Evolutionary conservation across 2,888 invertebrate species (phyloP), one percentile per base, ranked within the genome.

Genomic region (Coleophora deauratella): DNA sequence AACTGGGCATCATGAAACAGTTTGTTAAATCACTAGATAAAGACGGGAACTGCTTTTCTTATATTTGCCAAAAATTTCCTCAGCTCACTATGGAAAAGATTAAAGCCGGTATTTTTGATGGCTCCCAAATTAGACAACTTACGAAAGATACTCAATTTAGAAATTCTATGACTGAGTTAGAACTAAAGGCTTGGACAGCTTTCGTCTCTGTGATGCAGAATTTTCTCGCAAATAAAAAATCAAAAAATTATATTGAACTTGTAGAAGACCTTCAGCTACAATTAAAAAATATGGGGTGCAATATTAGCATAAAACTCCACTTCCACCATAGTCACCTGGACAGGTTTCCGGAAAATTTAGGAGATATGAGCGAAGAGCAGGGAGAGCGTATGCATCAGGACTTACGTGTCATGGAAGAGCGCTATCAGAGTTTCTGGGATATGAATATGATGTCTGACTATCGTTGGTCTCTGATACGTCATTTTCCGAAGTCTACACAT

Each of bases 71-170:
- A 3, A 44, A 47, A 37, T 44, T 42, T 37, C 38, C 43, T 4
- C 4, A 14, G 15, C 15, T 35, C 8, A 35, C 8, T 40, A 39
- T 12, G 14, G 49, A 49, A 46, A 44, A 45, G 39, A 35, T 45
- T n/a, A 44, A 49, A 43, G 39, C 41, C 30, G 45, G 41, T 35
- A 41, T 43, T 27, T 35, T 35, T 35, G 35, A 43, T 39, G 42
- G 42, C 11, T 42, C 41, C 37, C 35, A 41, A 13, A 42, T 42
- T 11, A 8, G 41, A 7, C 36, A 27, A 33, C 37, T 42, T 0
- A 27, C 40, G 21, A 40, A 35, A 30, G 34, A 35, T 28, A 6
- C 33, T 37, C 35, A 40, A 40, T 40, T 42, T 43, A 39, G 40
- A 9, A 43, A 45, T 35, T 33, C 36, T 37, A 42, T 40, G 37